These are phyloP conservation scores for Natator depressus DNA, from an alignment of 2,113 vertebrate genomes.

Conservation along the genomic window DNA sequence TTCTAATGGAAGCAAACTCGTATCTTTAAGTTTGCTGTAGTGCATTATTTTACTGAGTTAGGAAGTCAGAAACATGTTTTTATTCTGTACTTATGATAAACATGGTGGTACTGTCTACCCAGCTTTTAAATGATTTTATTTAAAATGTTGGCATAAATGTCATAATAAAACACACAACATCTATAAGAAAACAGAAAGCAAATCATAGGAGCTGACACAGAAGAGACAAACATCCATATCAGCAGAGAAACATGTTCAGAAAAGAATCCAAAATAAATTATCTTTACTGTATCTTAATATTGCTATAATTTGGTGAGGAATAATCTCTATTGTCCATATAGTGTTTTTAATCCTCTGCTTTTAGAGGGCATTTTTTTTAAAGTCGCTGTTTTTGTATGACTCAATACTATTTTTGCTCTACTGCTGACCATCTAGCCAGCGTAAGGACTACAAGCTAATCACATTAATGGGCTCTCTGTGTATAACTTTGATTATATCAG, in stretches of 20 bases:
- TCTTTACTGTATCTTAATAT: conserved; percentile 62
- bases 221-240: conserved; percentile 56
- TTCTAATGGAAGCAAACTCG: conserved; percentile 39
- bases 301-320: conserved; percentile 47
- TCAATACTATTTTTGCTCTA: background rate
- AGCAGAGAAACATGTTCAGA: conserved; percentile 48
- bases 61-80: conserved; percentile 43
- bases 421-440: background rate
- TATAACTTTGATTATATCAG: conserved; percentile 60
- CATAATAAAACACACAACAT: conserved; percentile 69
- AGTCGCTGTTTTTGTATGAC: conserved; percentile 11
- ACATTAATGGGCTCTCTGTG: conserved; percentile 52
- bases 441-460: background rate
- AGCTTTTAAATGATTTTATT: conserved; percentile 51
- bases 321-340: conserved; percentile 37
- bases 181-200: conserved; percentile 65
- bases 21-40: conserved; percentile 39
- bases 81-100: conserved; percentile 30
- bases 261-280: conserved; percentile 52
- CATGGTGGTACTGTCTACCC: conserved; percentile 46
- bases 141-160: conserved; percentile 69
- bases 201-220: conserved; percentile 69
- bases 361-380: conserved; percentile 19
- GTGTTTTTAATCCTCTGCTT: conserved; percentile 31
- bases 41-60: conserved; percentile 44